Evolutionary conservation across 2,888 invertebrate genomes (phyloP), one percentile per base, ranked within the genome.

Genomic region (Drosophila cracens): DNA sequence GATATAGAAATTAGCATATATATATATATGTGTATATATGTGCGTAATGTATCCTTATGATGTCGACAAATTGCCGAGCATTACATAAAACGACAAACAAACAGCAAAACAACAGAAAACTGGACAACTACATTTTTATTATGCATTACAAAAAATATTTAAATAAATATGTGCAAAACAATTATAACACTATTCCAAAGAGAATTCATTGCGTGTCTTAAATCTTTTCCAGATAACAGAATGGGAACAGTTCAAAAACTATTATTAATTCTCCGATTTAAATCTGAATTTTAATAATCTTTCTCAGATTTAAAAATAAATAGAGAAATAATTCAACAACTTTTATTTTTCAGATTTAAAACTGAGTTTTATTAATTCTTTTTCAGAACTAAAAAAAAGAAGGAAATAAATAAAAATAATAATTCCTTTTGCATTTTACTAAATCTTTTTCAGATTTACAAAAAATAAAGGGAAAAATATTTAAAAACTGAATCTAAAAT

Each of bases 81-180:
- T 79, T 57, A 58, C 18, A 49, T 18, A 43, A 67, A 73, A 70
- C 61, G 63, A 76, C 61, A 61, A 66, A 76, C 61, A 61, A 63
- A 60, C 43, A 21, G 21, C 43, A n/a, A n/a, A 72, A 72, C 54
- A 58, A 56, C 66, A 81, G 67, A 70, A 60, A 51, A 29, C n/a
- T 43, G 71, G 76, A 75, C 67, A 83, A 81, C 82, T 82, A 81
- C 66, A 84, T 84, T 87, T 85, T 84, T 85, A 85, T 80, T 85
- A 85, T 79, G 62, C 75, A 80, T 78, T 80, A 75, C 78, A 78
- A 31, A 78, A 29, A 43, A 83, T 83, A 83, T 83, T 83, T 73
- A 71, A 85, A 84, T 83, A 87, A 87, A 86, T 78, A 83, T 82
- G 83, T 87, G 85, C 83, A 82, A 79, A 76, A 72, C 66, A 70